A percentile compares a stretch with the other conserved stretches of the same genome.
Evolutionary conservation across 2,888 invertebrate genomes (phyloP).

Genomic region (Onchidella celtica): DNA sequence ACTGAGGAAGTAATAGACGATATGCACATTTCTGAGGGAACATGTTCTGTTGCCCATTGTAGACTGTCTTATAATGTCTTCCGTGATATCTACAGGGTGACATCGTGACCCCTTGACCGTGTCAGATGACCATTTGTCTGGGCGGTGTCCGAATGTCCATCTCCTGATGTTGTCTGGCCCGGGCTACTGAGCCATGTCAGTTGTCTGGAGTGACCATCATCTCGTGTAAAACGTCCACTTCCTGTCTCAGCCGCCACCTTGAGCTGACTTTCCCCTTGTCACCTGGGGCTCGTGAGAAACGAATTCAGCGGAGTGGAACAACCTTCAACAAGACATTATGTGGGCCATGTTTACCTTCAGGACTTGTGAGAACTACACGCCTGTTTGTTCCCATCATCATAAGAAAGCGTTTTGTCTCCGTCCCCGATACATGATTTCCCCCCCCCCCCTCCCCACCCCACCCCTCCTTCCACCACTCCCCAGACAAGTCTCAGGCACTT

Average conservation of each 20-base stretch:
- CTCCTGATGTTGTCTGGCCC: background rate
- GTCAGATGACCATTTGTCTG: background rate
- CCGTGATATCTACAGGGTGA: background rate
- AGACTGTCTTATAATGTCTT: background rate
- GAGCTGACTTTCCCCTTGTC: slow-evolving; percentile 1
- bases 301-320: background rate
- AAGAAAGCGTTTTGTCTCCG: background rate
- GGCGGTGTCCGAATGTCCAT: background rate
- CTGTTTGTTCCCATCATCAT: background rate
- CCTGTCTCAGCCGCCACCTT: background rate
- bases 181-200: background rate
- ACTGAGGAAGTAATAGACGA: no score
- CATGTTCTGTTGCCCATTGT: no score
- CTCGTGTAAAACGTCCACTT: background rate
- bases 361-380: background rate
- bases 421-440: background rate
- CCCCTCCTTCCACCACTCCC: background rate
- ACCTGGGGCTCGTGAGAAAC: background rate
- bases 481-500: no score
- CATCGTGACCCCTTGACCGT: background rate
- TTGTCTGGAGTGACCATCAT: background rate
- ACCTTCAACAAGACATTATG: background rate
- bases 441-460: background rate
- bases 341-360: background rate
- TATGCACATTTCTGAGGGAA: no score